Base-by-base conservation (phyloP, 2,888 invertebrate species). In the Platerodrilus igneus region DNA sequence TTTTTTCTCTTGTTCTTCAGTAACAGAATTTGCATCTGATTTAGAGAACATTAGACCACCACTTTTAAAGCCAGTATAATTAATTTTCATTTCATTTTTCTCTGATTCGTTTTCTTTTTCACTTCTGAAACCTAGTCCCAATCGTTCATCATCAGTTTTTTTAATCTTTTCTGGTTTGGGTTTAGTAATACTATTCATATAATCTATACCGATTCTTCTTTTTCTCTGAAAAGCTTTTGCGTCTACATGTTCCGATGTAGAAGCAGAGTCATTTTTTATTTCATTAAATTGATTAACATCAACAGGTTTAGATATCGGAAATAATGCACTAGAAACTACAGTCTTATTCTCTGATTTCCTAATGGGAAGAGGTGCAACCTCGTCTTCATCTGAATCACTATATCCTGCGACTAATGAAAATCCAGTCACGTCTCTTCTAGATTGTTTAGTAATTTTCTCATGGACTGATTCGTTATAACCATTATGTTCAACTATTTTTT, bases 341-440 rank as follows among this genome's bases (percentile, higher is more conserved):
- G 44, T 47, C 50, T 51, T 53, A 16, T 40, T 47, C 22, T 51
- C 46, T 27, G 10, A 42, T 14, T 21, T 9, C 9, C 3, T 35
- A 25, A 18, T 16, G 11, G 25, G 23, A 22, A 34, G 14, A 30
- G 54, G 51, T 37, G 55, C 52, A 37, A 60, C 63, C 15, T 72
- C 68, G 33, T 72, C 72, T 15, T 63, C 66, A 15, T 74, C 74
- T 47, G 75, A 74, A 44, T 75, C 72, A 2, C 72, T 73, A 43
- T 77, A 77, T 11, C 73, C 73, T n/a, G 75, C 73, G 1, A 76
- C 70, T 26, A 76, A 54, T 0, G 75, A 72, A 47, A 74, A 62
- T 1, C 64, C 59, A 8, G 55, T 48, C 18, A 39, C 28, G 20
- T 44, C 42, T 17, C 29, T 41, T 23, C 44, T 45, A 5, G 35